Evolutionary conservation across 2,888 invertebrate genomes (phyloP).

Genomic region (Ellobium chinense): DNA sequence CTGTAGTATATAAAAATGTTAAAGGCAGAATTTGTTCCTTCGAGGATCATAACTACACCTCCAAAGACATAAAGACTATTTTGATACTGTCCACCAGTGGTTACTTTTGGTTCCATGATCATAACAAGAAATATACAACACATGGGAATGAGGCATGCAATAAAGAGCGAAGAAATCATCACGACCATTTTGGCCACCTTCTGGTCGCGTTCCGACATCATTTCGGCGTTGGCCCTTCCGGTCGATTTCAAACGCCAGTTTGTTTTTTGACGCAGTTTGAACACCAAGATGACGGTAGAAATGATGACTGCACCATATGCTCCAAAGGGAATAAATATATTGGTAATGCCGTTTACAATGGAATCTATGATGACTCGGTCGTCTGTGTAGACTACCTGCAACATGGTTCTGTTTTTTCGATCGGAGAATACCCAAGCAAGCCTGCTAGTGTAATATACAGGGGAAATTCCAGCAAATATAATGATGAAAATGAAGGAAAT

Average conservation of each 20-base stretch:
- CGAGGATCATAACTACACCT: background rate
- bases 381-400: background rate
- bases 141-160: background rate
- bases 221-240: background rate
- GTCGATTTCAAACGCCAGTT: background rate
- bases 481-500: background rate
- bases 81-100: background rate
- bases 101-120: background rate
- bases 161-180: background rate
- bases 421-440: background rate
- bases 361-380: background rate
- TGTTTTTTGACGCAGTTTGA: background rate
- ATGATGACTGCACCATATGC: background rate
- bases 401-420: background rate
- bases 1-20: background rate
- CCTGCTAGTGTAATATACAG: background rate
- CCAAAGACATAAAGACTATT: background rate
- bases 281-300: background rate
- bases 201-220: background rate
- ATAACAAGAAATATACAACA: background rate
- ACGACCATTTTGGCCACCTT: slow-evolving; percentile 1
- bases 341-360: background rate
- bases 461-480: background rate
- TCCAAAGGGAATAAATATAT: background rate
- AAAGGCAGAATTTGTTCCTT: background rate